Conservation (phyloP, 2,113 vertebrate species). For the Strigops habroptila region DNA sequence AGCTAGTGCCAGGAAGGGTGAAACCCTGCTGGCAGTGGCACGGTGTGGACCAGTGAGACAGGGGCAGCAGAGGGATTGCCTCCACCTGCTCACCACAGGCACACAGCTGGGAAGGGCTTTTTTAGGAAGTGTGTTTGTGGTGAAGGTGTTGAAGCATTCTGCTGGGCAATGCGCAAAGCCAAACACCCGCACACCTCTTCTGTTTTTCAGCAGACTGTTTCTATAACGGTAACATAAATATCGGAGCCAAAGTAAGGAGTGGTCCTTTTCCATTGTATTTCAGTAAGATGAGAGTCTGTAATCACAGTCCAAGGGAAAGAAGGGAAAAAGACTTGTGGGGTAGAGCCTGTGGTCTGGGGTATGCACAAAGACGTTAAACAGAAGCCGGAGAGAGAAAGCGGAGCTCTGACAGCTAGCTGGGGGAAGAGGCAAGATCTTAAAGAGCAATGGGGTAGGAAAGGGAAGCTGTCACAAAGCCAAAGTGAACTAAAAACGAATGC, state of each 20-base stretch:
- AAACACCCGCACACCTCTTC: rapidly evolving
- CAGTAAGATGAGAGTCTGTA: neutral
- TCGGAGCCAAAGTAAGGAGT: neutral
- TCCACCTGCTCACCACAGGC: neutral
- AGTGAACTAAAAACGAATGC: neutral
- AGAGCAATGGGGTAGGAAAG: neutral
- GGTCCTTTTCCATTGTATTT: neutral
- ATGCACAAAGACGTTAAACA: neutral
- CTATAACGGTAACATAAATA: neutral
- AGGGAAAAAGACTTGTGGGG: neutral
- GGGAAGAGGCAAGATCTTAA: neutral
- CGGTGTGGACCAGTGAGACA: rapidly evolving
- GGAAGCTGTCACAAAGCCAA: neutral
- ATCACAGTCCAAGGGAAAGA: neutral
- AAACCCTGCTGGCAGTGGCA: neutral
- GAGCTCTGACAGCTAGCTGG: neutral
- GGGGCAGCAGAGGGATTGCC: rapidly evolving
- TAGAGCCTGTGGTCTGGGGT: neutral
- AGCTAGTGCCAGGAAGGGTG: neutral
- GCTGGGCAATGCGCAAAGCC: rapidly evolving
- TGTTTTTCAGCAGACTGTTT: neutral
- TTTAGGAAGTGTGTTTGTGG: neutral
- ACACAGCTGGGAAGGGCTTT: rapidly evolving
- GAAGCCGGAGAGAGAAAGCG: conserved; percentile 18
- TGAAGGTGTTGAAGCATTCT: neutral